Evolutionary conservation across 2,113 vertebrate genomes (phyloP), one percentile per base, ranked within the genome.

Genomic region (Thermophis baileyi): DNA sequence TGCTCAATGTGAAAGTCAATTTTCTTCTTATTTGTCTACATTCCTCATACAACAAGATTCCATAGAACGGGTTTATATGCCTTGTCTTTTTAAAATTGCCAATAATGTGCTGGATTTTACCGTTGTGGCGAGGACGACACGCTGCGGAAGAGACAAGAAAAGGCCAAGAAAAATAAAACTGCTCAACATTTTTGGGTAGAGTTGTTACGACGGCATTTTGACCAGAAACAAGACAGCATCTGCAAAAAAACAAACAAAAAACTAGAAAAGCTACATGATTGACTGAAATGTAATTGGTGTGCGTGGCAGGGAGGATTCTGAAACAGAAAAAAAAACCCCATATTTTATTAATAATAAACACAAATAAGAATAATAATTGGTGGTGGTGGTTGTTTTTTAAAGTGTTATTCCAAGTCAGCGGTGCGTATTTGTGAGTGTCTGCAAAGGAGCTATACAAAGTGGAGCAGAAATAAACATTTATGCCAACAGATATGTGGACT

Each of bases 291-390:
- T 89, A 89, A 89, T 90, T 92, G 44, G 27, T 54, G 40, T 57
- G 8, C 0, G 3, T 81, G 7, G 35, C 16, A 20, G 35, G 69
- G 35, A 81, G 18, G 16, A 9, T 40, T 40, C 35, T 81, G 6
- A 40, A 81, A 20, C 18, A 81, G 5, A 20, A 74, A 35, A 69
- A 63, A 30, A 51, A 20, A 1, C 4, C 6, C 22, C 11, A 7
- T 88, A 54, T 93, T 93, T 91, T 89, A 55, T 91, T 85, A 91
- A 88, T 89, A 91, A 88, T 25, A 50, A 85, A 85, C n/a, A 50
- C 30, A 35, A 89, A 89, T 44, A 69, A 91, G 4, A 93, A 93
- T 91, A 85, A 47, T 30, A 91, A 16, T 20, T 20, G 6, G 6
- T 81, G 16, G 35, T 81, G 1, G 11, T 69, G 4, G 4, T 16